Evolutionary conservation across 2,888 invertebrate species (phyloP), one percentile per base, ranked within the genome.

Genomic region (Polydrusus tereticollis): DNA sequence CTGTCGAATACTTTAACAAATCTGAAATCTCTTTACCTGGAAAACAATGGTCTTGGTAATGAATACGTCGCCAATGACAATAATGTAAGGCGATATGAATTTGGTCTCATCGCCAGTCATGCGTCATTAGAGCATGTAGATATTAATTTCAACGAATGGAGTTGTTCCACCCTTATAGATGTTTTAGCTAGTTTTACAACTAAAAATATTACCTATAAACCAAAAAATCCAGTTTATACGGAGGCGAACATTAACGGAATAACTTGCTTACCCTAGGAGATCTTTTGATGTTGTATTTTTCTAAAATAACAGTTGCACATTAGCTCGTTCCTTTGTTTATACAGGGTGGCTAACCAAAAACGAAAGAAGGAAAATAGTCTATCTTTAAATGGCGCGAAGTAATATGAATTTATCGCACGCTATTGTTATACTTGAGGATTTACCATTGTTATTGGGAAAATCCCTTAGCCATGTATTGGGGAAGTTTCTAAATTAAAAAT

Each of bases 121-220:
- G 14, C 10, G 5, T 47, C 50, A 2, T 36, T 59, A 14, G 38
- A 65, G 18, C 50, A 47, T 64, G 41, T 65, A 3, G 59, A 70
- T 41, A 65, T 70, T 20, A 70, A 70, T 65, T 18, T 50, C 16
- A 70, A 70, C 21, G 59, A 57, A 14, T 70, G 70, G 70, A 64
- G 33, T 20, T 70, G 70, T 45, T n/a, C 21, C 4, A 70, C 70
- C 26, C 47, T 70, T 8, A 26, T 65, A 14, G 65, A 70, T 47
- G 57, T 70, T n/a, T 41, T 70, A 10, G 16, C 20, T 18, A 33
- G 8, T 16, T 65, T 70, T 18, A 58, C 21, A 6, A 47, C 41
- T 26, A 57, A 50, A 45, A 70, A 70, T 65, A 59, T 70, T 41
- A 36, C 58, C 1, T 70, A 50, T 41, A 1, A n/a, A n/a, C 70